These are phyloP conservation scores for Zeus faber DNA, from an alignment of 2,113 vertebrate genomes.

Conservation along the genomic window DNA sequence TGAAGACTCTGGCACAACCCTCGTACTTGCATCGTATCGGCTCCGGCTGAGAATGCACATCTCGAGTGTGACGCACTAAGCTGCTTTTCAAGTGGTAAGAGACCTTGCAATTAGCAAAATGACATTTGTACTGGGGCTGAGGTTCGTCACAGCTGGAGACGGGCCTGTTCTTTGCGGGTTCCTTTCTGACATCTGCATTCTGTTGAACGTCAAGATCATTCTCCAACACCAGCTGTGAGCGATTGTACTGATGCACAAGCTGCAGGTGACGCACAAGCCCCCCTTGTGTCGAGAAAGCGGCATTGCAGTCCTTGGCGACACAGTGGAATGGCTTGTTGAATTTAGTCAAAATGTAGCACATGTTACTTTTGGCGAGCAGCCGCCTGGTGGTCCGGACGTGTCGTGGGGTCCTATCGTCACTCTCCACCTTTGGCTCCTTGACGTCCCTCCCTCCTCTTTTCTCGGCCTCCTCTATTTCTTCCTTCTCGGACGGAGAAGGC, in stretches of 20 bases:
- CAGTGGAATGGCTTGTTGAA: slow-evolving; percentile 96
- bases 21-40: slow-evolving; percentile 85
- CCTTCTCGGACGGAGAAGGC: slow-evolving; percentile 41
- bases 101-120: slow-evolving; percentile 80
- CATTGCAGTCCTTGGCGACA: slow-evolving; percentile 89
- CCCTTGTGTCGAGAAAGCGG: slow-evolving; percentile 88
- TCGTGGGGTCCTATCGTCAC: slow-evolving; percentile 27
- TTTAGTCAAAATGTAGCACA: slow-evolving; percentile 89
- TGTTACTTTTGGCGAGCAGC: slow-evolving; percentile 86
- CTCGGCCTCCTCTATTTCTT: slow-evolving; percentile 35
- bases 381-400: slow-evolving; percentile 86
- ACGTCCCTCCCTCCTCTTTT: slow-evolving; percentile 20
- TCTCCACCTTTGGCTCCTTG: slow-evolving; percentile 33
- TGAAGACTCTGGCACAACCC: slow-evolving; percentile 84
- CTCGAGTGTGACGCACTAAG: slow-evolving; percentile 81
- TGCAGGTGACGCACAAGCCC: slow-evolving; percentile 91
- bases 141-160: slow-evolving; percentile 63
- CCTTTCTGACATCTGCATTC: slow-evolving; percentile 80
- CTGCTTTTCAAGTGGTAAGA: slow-evolving; percentile 89
- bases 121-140: slow-evolving; percentile 83
- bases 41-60: slow-evolving; percentile 44
- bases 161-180: slow-evolving; percentile 65
- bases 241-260: slow-evolving; percentile 88
- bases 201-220: slow-evolving; percentile 73
- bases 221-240: slow-evolving; percentile 88